These are phyloP conservation scores for Tenebrio molitor DNA, from an alignment of 1,140 invertebrate genomes.

Conservation along the genomic window DNA sequence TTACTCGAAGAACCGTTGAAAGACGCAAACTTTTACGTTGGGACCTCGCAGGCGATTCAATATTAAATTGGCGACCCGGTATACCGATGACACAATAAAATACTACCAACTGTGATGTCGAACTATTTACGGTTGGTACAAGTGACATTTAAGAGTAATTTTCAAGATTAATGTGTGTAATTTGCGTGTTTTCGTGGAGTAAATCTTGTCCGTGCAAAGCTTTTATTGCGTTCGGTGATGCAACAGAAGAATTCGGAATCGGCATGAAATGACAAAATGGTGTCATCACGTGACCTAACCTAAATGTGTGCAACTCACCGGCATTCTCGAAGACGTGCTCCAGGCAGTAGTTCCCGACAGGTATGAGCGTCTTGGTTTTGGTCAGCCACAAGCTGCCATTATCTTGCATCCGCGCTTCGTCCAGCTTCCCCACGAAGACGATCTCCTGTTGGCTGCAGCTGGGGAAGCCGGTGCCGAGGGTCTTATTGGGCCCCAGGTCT, in stretches of 20 bases:
- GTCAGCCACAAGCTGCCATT: conserved; percentile 68
- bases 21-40: too few relatives aligned
- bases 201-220: too few relatives aligned
- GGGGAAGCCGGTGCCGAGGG: conserved; percentile 68
- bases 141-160: too few relatives aligned
- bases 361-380: conserved; percentile 64
- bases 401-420: conserved; percentile 67
- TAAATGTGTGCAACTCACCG: conserved; percentile 57
- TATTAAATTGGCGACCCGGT: neutral
- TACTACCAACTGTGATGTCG: too few relatives aligned
- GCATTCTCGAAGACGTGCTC: conserved; percentile 71
- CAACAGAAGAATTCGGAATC: too few relatives aligned
- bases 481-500: conserved; percentile 59
- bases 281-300: too few relatives aligned
- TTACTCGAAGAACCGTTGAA: neutral
- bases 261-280: too few relatives aligned
- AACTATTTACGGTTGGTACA: too few relatives aligned
- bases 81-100: too few relatives aligned
- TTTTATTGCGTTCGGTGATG: too few relatives aligned
- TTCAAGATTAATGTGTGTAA: too few relatives aligned
- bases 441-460: conserved; percentile 64
- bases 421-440: conserved; percentile 63
- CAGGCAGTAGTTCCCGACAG: conserved; percentile 73
- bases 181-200: too few relatives aligned
- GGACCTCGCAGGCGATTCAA: neutral